Evolutionary conservation across 2,797 vertebrate species (phyloP), one percentile per base, ranked within the genome.

Genomic region (Smutsia temminckii): DNA sequence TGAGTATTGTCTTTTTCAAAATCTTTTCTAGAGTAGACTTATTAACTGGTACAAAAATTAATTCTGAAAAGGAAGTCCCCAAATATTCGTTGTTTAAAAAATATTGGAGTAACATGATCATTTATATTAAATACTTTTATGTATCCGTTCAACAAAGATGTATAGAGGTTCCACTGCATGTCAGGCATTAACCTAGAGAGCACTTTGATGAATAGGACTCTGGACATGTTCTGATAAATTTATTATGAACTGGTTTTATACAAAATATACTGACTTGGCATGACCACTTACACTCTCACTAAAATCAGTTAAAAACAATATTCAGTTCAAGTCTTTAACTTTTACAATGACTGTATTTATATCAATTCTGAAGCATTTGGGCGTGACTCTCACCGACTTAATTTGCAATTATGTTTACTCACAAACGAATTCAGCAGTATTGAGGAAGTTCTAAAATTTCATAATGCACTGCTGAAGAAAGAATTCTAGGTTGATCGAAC

Each of bases 11-110:
- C 18, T 77, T 89, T 94, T 71, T 53, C 46, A 63, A 86, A 80
- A 51, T 42, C 27, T 46, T 94, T 93, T 92, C 4, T 75, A 25
- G 57, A 89, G 59, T 51, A 94, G n/a, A 81, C 9, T 66, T 92
- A 91, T 78, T 95, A 89, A 51, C 37, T 64, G 23, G 18, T 25
- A 89, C 18, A 85, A 84, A 81, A 84, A 90, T 61, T 84, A 46
- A 77, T 87, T 90, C 49, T 49, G 34, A 81, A 59, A 92, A 88
- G 29, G 17, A 8, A 55, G 10, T 63, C 4, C 21, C 29, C 37
- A 79, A 88, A 74, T 89, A 29, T 69, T 96, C 88, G 8, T 55
- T 75, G 57, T 64, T 89, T 72, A 80, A 79, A 79, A 80, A 81
- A 74, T 86, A 68, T 27, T 69, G 32, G 10, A 66, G 13, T 37